Conservation (phyloP, 2,797 vertebrate genomes). For the Parotocinclus haroldoi region DNA sequence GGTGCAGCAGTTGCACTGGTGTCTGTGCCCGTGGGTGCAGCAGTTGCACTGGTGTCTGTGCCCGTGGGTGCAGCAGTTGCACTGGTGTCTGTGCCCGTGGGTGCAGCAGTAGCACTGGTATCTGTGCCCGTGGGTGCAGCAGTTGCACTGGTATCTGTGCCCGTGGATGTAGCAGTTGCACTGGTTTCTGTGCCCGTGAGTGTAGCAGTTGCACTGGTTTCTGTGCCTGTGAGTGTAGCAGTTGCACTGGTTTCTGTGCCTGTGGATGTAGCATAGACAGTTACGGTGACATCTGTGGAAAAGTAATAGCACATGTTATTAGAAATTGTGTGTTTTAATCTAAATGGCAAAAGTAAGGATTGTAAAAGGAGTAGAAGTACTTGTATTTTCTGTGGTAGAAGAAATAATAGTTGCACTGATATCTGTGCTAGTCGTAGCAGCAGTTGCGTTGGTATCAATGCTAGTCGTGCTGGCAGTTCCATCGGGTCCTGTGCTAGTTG, state of each 20-base stretch:
- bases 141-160: background rate
- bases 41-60: background rate
- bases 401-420: background rate
- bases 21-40: too few species aligned
- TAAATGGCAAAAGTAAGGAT: too few species aligned
- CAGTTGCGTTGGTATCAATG: too few species aligned
- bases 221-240: background rate
- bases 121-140: too few species aligned
- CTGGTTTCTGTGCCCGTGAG: background rate
- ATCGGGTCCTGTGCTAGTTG: background rate
- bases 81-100: too few species aligned
- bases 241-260: too few species aligned
- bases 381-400: background rate
- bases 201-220: background rate
- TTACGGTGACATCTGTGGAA: background rate
- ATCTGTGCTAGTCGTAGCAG: background rate
- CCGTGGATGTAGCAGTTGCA: too few species aligned
- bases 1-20: too few species aligned
- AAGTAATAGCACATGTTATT: too few species aligned
- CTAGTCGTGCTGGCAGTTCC: background rate
- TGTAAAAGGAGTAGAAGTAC: too few species aligned
- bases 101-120: too few species aligned
- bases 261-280: background rate
- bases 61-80: background rate
- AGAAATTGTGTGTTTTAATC: too few species aligned